Evolutionary conservation across 1,140 invertebrate species (phyloP), one percentile per base, ranked within the genome.

Genomic region (Diprion similis): DNA sequence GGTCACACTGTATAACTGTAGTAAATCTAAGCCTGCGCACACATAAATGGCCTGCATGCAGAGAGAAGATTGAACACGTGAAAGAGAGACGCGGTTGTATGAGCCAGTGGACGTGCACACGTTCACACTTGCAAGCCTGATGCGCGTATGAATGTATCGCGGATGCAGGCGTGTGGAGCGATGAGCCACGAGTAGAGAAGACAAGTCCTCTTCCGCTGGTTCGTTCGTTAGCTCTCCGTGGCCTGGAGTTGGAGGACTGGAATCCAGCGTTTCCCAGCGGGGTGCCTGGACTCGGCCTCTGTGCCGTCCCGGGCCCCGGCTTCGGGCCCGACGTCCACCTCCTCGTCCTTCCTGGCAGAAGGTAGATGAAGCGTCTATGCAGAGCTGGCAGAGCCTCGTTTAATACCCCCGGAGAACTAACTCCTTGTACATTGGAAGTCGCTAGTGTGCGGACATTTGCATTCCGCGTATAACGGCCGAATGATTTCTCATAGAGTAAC

Each of bases 191-290:
- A 67, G 37, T 45, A 59, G 66, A 68, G 18, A 51, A 46, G 70
- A 71, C 64, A 72, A 46, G 68, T 64, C 72, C 75, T 37, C 59
- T 19, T 68, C 37, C 15, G 19, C 37, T 15, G 10, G 11, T 19
- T 68, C 66, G 15, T 68, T 68, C 11, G 6, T 59, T 17, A 3
- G 18, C 76, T 75, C 75, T 74, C 76, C 75, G 79, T 77, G 79
- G 77, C 72, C 79, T 74, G 80, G 78, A 59, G 51, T 59, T 8
- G 51, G n/a, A 59, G 11, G 51, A 59, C 51, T 59, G 80, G 80
- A 81, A 83, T 81, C 76, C 80, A 78, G 73, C 81, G 79, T 75
- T 81, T 79, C 80, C 67, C 81, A 82, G 81, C 80, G 66, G 81
- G 81, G 74, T 72, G 81, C 76, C 79, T 15, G n/a, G 11, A 15